A percentile compares a stretch with the other conserved stretches of the same genome.
Conservation (phyloP, 2,113 vertebrate genomes). For the Chionomys nivalis region DNA sequence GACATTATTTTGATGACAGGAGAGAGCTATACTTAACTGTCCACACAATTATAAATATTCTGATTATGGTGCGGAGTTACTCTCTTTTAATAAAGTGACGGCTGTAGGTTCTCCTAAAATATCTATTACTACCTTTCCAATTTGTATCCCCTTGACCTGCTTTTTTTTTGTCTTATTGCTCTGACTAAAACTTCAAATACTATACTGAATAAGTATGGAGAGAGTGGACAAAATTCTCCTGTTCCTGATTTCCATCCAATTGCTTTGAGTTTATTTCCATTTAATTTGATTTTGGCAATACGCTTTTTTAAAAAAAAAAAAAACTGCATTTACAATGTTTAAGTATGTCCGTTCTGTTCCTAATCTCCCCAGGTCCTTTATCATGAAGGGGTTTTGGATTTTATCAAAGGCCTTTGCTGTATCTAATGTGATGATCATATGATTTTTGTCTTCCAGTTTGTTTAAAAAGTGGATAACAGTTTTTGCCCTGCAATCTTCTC, state of each 20-base stretch:
- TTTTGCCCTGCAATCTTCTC: no score
- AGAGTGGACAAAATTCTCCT: background rate
- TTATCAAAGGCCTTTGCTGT: background rate
- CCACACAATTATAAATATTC: no score
- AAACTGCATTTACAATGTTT: background rate
- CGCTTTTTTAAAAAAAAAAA: background rate
- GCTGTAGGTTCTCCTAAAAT: no score
- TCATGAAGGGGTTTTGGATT: background rate
- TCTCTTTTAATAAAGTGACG: no score
- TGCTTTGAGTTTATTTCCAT: background rate
- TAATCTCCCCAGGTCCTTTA: background rate
- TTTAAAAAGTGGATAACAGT: background rate
- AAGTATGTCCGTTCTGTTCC: background rate
- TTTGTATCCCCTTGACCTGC: no score
- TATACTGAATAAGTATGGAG: background rate
- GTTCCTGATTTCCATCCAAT: background rate
- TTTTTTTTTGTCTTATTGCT: background rate
- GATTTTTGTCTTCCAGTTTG: background rate
- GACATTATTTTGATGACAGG: no score
- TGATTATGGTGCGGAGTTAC: no score
- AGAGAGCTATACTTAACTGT: no score
- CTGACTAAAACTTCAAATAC: background rate
- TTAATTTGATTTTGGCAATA: background rate
- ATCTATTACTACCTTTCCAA: no score
- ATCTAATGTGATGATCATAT: background rate